Conservation (phyloP, 2,888 invertebrate species). For the Caenorhabditis becei region DNA sequence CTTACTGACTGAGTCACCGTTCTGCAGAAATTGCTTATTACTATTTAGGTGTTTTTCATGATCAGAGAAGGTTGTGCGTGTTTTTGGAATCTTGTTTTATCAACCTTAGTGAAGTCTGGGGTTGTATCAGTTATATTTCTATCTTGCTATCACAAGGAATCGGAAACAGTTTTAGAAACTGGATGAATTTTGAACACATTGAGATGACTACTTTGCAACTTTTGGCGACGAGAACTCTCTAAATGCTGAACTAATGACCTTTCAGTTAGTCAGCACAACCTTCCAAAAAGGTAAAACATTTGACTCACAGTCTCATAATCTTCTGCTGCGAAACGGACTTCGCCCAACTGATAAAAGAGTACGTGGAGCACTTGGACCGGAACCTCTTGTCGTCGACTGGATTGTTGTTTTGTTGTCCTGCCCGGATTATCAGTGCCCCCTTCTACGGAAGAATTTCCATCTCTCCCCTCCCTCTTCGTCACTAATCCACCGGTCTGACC, state of each 20-base stretch:
- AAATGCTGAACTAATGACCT: not conserved
- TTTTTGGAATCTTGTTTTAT: too few relatives aligned
- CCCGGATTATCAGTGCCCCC: constrained; percentile 23
- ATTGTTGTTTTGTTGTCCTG: constrained; percentile 31
- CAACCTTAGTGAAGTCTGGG: too few relatives aligned
- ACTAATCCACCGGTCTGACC: constrained; percentile 39
- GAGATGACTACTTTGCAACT: too few relatives aligned
- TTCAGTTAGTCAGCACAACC: not conserved
- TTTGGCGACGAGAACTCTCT: too few relatives aligned
- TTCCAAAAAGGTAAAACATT: not conserved
- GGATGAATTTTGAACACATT: too few relatives aligned
- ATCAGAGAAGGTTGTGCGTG: too few relatives aligned
- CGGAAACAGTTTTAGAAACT: too few relatives aligned
- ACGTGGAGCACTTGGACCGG: not conserved
- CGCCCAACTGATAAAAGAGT: not conserved
- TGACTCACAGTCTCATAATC: not conserved
- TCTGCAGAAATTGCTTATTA: too few relatives aligned
- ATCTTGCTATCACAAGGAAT: too few relatives aligned
- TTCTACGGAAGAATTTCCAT: constrained; percentile 4
- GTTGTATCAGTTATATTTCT: too few relatives aligned
- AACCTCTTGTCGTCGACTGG: not conserved
- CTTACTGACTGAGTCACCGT: not conserved
- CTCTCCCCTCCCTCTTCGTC: constrained; percentile 18
- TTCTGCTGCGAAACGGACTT: not conserved
- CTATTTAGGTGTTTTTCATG: too few relatives aligned